Conservation (phyloP, 2,888 invertebrate genomes). For the Lydus trimaculatus region DNA sequence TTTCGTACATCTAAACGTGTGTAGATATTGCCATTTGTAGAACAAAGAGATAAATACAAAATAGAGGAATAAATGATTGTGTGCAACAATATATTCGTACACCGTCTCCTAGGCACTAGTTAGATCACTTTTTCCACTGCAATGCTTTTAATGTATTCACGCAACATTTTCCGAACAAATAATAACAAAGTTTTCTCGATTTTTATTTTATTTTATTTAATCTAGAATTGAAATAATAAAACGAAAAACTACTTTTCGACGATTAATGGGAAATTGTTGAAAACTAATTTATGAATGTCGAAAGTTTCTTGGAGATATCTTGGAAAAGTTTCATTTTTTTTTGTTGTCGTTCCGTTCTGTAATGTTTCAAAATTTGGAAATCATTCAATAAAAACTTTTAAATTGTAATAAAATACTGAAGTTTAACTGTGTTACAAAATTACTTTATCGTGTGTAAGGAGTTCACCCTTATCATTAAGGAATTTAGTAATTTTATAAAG, state of each 20-base stretch:
- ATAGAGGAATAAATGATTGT: not conserved
- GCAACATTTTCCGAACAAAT: no score
- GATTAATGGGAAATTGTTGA: not conserved
- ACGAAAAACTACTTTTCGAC: not conserved
- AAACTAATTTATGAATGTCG: slow-evolving; percentile 7
- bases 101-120: no score
- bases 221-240: no score
- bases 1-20: not conserved
- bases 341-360: not conserved
- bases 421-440: not conserved
- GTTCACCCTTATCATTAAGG: no score
- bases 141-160: no score
- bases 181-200: no score
- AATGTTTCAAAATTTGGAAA: not conserved
- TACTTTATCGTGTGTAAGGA: not conserved
- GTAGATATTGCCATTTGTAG: no score
- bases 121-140: no score
- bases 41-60: not conserved
- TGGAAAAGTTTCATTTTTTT: not conserved
- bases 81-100: no score
- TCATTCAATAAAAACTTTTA: not conserved
- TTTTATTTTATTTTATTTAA: no score
- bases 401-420: not conserved
- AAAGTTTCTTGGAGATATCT: not conserved
- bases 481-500: no score